These are phyloP conservation scores for Drosophila micromelanica DNA, from an alignment of 1,140 invertebrate species.

Conservation along the genomic window DNA sequence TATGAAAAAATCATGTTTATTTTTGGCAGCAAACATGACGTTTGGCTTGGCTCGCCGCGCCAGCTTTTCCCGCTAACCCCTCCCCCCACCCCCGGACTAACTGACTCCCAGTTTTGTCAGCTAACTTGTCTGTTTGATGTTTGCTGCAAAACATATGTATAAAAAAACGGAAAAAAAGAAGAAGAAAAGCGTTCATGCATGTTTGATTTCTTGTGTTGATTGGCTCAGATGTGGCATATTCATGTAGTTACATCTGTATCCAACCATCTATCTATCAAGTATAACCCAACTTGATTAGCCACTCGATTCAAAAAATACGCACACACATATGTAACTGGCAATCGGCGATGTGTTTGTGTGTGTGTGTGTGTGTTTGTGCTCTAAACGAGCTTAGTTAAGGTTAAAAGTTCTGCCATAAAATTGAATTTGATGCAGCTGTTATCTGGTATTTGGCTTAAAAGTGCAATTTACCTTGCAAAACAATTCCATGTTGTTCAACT, in stretches of 20 bases:
- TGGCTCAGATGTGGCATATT: conserved; percentile 49
- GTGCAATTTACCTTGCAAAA: not conserved
- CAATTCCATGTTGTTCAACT: not conserved
- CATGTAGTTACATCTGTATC: not conserved
- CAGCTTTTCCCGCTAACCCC: not conserved
- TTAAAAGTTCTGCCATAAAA: conserved; percentile 8
- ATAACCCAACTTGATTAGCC: conserved; percentile 49
- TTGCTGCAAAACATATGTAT: conserved; percentile 10
- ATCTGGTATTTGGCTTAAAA: not conserved
- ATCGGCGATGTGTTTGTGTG: not conserved
- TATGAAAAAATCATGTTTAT: conserved; percentile 72
- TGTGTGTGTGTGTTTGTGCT: too few relatives aligned
- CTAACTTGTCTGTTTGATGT: conserved; percentile 51
- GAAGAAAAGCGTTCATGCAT: conserved; percentile 51
- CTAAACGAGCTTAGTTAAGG: not conserved
- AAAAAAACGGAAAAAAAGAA: conserved; percentile 8
- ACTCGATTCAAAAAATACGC: conserved; percentile 8
- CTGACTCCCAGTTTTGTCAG: not conserved
- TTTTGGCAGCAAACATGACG: conserved; percentile 59
- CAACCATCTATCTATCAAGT: conserved; percentile 36
- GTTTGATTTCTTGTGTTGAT: conserved; percentile 60
- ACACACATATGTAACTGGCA: not conserved
- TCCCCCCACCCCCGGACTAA: not conserved
- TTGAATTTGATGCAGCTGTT: not conserved
- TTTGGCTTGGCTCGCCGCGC: conserved; percentile 37